Base-by-base conservation (phyloP, 2,797 vertebrate genomes). In the Enteromius afrohamiltoni region DNA sequence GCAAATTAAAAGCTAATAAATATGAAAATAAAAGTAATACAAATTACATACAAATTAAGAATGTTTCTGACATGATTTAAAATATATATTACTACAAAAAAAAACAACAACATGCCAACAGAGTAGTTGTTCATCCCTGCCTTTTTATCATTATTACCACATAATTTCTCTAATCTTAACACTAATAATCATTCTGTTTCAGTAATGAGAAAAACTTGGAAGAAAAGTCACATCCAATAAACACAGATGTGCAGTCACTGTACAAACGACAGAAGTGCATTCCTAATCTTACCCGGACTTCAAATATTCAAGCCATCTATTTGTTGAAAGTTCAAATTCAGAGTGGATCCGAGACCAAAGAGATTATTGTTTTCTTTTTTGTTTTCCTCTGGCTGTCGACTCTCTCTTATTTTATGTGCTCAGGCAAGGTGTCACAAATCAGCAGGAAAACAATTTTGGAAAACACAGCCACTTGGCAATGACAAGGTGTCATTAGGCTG, bases 401-500 rank as follows among this genome's bases (percentile, higher is more conserved):
- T 88, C 86, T 90, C 79, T 89, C 89, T 89, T 91, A 85, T 85
- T 87, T 76, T 85, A 82, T 87, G 47, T 88, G 37, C 53, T 79
- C 64, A 84, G 80, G 92, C 93, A 91, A 94, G 92, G 92, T 93
- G 92, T 95, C 93, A 95, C 95, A 94, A 95, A 96, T 95, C 95
- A 94, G 93, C 94, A 87, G 94, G 94, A 95, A 95, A 95, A 93
- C 92, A 91, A 96, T 96, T 96, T 95, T 92, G 92, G 94, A 93
- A 96, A 96, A 96, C 95, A 95, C 95, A 95, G 95, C 94, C 96
- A 95, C 95, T 96, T 95, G 95, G 91, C 88, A 91, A 93, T 95
- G 97, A 97, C 96, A 97, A 96, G 96, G 96, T 97, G 96, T 96
- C 96, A 98, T 98, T 97, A 97, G 89, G 94, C 94, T 89, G 92